These are phyloP conservation scores for Galemys pyrenaicus DNA, from an alignment of 2,113 vertebrate species.

Conservation along the genomic window DNA sequence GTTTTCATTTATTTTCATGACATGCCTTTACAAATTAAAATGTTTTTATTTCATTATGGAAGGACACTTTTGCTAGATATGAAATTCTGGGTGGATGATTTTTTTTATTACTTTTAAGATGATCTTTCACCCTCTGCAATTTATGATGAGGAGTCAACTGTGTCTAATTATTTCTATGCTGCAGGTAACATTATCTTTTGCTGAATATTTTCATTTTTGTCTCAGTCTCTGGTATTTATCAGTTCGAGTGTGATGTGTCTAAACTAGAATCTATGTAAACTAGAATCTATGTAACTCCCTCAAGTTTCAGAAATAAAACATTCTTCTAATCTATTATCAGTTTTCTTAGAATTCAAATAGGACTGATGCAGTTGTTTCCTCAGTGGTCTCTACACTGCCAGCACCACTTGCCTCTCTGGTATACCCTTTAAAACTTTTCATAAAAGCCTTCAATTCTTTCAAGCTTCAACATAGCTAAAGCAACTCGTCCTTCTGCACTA, in stretches of 20 bases:
- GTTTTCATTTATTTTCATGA: neutral
- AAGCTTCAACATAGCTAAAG: neutral
- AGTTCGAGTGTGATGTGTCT: neutral
- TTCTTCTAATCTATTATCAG: neutral
- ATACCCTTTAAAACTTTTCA: neutral
- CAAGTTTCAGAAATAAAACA: neutral
- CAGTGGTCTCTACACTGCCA: neutral
- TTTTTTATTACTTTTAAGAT: neutral
- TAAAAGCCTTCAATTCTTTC: neutral
- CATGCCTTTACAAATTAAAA: neutral
- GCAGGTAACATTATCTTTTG: neutral
- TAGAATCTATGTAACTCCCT: neutral
- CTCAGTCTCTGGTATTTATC: neutral
- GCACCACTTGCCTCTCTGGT: neutral
- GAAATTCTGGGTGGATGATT: neutral
- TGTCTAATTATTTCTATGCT: neutral
- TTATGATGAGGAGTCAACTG: neutral
- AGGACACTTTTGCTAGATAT: neutral
- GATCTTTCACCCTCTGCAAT: neutral
- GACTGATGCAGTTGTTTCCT: neutral
- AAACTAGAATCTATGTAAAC: neutral
- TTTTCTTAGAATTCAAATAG: neutral
- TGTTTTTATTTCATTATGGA: slow-evolving; percentile 13
- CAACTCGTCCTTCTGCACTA: neutral
- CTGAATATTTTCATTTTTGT: neutral